Conservation (phyloP, 2,113 vertebrate genomes). For the Lipophrys pholis region DNA sequence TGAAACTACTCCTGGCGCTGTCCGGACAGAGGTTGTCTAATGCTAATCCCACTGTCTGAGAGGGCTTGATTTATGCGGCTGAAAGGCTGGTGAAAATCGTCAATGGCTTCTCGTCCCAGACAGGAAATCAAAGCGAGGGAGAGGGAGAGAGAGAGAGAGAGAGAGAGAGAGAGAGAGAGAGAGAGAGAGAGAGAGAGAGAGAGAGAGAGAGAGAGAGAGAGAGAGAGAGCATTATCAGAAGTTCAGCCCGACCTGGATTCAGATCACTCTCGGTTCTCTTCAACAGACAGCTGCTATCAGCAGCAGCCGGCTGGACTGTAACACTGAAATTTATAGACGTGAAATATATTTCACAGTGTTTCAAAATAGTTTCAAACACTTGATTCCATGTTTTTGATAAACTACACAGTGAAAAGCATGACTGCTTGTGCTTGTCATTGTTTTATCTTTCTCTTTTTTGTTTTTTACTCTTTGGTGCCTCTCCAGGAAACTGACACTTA, state of each 20-base stretch:
- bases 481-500: too few species aligned
- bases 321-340: constrained; percentile 22
- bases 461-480: too few species aligned
- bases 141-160: too few species aligned
- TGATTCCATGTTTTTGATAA: background rate
- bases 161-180: too few species aligned
- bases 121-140: constrained; percentile 78
- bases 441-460: too few species aligned
- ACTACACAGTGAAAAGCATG: background rate
- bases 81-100: constrained; percentile 69
- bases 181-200: too few species aligned
- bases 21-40: constrained; percentile 57
- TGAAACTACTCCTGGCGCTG: constrained; percentile 79
- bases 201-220: too few species aligned
- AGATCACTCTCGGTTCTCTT: constrained; percentile 30
- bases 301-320: background rate
- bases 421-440: too few species aligned
- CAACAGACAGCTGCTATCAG: constrained; percentile 30
- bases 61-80: constrained; percentile 71
- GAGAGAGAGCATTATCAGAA: constrained; percentile 52
- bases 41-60: constrained; percentile 42
- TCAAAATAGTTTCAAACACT: background rate
- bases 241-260: constrained; percentile 69
- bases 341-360: background rate
- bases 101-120: constrained; percentile 63